These are phyloP conservation scores for Arion vulgaris DNA, from an alignment of 1,140 invertebrate genomes.

Conservation along the genomic window DNA sequence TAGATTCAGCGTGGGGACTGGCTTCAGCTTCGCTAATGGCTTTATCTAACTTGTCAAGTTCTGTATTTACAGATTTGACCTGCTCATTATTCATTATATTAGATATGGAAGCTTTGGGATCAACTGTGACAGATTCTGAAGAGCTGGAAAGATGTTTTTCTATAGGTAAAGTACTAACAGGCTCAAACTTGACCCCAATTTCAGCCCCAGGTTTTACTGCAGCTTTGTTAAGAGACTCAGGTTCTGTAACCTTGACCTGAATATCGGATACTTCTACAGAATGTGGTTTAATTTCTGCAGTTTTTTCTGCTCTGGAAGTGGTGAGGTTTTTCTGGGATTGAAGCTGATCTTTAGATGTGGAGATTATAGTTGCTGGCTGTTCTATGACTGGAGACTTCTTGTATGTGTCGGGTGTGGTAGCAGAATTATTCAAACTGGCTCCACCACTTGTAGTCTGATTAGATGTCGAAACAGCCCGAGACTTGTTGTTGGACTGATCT, in stretches of 20 bases:
- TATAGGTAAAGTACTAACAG: neutral
- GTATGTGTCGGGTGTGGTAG: neutral
- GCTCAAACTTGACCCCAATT: neutral
- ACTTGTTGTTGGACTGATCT: neutral
- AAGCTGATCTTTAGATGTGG: neutral
- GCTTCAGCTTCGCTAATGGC: slow-evolving; percentile 29
- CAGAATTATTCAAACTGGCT: neutral
- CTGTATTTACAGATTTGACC: neutral
- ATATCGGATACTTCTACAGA: neutral
- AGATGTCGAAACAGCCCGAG: slow-evolving; percentile 1
- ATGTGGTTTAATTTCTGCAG: neutral
- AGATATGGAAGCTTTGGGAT: neutral
- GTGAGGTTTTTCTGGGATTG: neutral
- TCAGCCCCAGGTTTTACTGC: neutral
- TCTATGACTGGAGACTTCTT: slow-evolving; percentile 20
- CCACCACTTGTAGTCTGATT: slow-evolving; percentile 8
- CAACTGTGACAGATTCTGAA: neutral
- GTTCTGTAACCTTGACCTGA: neutral
- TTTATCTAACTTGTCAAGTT: slow-evolving; percentile 25
- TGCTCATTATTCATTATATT: neutral
- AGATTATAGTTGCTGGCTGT: slow-evolving; percentile 9
- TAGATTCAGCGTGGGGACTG: neutral
- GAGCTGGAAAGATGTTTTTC: neutral
- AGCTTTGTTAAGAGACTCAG: neutral
- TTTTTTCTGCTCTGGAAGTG: neutral